Percentiles rank a stretch among this genome's conserved stretches.
Conservation (phyloP, 2,888 invertebrate genomes). For the Andrena marginata region DNA sequence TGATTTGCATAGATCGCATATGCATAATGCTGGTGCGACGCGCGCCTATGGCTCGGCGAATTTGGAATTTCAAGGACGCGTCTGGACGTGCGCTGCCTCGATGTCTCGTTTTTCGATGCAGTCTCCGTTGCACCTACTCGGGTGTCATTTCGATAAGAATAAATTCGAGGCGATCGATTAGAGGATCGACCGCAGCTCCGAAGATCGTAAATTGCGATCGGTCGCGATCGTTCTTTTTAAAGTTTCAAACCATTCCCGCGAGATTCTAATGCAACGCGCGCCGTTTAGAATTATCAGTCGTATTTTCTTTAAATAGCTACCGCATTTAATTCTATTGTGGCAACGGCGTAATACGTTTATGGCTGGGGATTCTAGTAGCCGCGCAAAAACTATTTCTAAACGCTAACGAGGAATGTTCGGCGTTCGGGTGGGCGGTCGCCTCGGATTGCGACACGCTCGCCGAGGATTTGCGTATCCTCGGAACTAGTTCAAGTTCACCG, state of each 20-base stretch:
- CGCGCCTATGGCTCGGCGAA: constrained; percentile 59
- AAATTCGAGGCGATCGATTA: background rate
- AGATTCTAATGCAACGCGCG: no score
- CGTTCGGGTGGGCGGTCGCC: constrained; percentile 29
- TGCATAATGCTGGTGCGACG: constrained; percentile 55
- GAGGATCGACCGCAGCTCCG: no score
- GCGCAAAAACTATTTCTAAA: constrained; percentile 67
- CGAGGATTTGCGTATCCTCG: background rate
- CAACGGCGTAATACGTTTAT: constrained; percentile 24
- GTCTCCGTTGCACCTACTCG: constrained; percentile 7
- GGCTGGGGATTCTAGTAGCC: background rate
- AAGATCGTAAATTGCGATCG: background rate
- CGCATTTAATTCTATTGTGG: constrained; percentile 23
- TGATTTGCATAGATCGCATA: constrained; percentile 65
- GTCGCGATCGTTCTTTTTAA: constrained; percentile 20
- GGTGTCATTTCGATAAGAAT: background rate
- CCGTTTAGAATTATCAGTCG: no score
- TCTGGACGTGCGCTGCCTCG: constrained; percentile 65
- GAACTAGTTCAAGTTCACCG: constrained; percentile 25
- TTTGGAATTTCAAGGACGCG: constrained; percentile 74
- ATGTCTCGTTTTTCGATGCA: constrained; percentile 37
- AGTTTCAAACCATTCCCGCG: no score
- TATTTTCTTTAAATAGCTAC: no score
- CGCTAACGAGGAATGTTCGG: constrained; percentile 36
- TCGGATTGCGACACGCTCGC: constrained; percentile 25